phyloP scores from a whole-genome alignment of 2,113 vertebrate species.

The Pogonocichla stellata region DNA sequence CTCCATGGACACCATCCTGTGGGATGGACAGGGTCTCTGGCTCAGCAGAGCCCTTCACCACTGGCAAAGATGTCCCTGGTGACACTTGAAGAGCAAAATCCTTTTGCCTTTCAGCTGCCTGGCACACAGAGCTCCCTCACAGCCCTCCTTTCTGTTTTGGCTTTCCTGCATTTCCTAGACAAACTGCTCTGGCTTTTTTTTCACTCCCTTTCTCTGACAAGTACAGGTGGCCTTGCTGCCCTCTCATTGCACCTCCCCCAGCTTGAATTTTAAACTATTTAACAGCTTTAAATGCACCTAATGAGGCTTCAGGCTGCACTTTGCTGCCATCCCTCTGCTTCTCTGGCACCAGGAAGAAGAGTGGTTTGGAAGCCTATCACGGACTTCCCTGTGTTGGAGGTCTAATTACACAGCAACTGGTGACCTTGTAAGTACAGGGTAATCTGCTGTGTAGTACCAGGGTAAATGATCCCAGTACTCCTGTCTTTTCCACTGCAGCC shows the following conservation, averaged over 20 bases:
- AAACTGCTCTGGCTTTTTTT: neutral
- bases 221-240: neutral
- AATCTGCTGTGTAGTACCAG: conserved; percentile 33
- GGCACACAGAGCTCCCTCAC: accelerated
- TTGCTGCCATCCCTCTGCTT: conserved; percentile 13
- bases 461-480: conserved; percentile 42
- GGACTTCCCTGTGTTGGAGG: neutral
- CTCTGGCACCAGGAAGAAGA: neutral
- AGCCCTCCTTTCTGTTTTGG: neutral
- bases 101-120: neutral
- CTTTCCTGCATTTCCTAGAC: neutral
- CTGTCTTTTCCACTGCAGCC: conserved; percentile 14
- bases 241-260: neutral
- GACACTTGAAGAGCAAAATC: neutral
- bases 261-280: conserved; percentile 35
- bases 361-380: neutral
- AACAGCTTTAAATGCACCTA: conserved; percentile 38
- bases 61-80: neutral
- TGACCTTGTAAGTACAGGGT: conserved; percentile 47
- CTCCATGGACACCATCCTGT: neutral
- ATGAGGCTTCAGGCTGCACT: conserved; percentile 9
- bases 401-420: conserved; percentile 43
- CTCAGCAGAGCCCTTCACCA: neutral
- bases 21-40: neutral
- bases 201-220: neutral